Base-by-base conservation (phyloP, 2,888 invertebrate genomes). In the Auanema sp. region DNA sequence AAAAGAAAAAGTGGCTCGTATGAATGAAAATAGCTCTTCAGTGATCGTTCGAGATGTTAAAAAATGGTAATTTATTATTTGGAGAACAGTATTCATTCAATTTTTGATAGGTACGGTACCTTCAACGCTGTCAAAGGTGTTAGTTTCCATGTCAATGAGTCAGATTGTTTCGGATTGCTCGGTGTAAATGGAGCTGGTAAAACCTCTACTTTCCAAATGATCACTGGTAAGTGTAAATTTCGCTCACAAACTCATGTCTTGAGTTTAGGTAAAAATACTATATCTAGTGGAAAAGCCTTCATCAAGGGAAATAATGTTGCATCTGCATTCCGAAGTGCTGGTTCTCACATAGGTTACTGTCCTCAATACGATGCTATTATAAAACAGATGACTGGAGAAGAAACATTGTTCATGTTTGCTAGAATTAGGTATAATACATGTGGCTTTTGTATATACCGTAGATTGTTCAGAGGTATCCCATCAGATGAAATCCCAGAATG, bases 311-410 rank as follows among this genome's bases (percentile, higher is more conserved):
- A 60, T 18, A 68, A 66, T 60, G 74, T 78, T 10, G 64, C 53
- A 44, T 64, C 33, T 33, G 33, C 33, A 3, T 33, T 33, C 33
- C 33, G 33, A 33, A 33, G 33, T 33, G 68, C 72, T 18, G 69
- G 69, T 6, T 60, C 59, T 18, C 57, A 64, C 58, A 77, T 85
- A 84, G 89, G 89, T 0, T 91, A 91, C 82, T 90, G 90, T 79
- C 90, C 90, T 6, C 91, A 91, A 83, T 90, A 90, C 81, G 90
- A 90, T 84, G 90, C 89, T 0, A 83, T 90, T 21, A 87, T 90
- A 66, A 88, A 87, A 54, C 89, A 90, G 84, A 85, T 90, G 78
- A 89, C 90, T 0, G 90, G 90, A 0, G 87, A 89, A 49, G 90
- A 90, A 84, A 89, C 88, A 2, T 83, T 90, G 21, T 85, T 85